phyloP scores from a whole-genome alignment of 1,140 invertebrate species.

The Temnothorax nylanderi region DNA sequence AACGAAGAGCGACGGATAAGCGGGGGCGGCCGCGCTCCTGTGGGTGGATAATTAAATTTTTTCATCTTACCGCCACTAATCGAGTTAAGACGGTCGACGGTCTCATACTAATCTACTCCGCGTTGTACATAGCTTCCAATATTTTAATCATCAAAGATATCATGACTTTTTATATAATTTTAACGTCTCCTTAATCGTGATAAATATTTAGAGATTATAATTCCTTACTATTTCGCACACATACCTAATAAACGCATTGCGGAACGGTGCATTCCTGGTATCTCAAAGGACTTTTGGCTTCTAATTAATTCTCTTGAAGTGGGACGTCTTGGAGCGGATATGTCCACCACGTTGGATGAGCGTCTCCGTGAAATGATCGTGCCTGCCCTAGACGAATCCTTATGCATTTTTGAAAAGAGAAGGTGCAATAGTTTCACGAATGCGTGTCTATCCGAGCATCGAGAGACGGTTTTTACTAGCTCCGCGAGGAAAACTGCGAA shows the following conservation, averaged over 20 bases:
- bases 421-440: slow-evolving; percentile 59
- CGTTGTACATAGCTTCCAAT: not conserved
- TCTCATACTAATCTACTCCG: not conserved
- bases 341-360: slow-evolving; percentile 75
- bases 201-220: not conserved
- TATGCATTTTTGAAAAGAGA: slow-evolving; percentile 71
- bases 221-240: not conserved
- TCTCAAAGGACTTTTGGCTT: slow-evolving; percentile 76
- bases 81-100: not conserved
- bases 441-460: slow-evolving; percentile 53
- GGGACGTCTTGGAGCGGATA: slow-evolving; percentile 70
- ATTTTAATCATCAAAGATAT: not conserved
- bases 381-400: slow-evolving; percentile 75
- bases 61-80: not conserved
- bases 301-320: slow-evolving; percentile 71
- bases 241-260: slow-evolving; percentile 77
- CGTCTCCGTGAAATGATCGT: slow-evolving; percentile 66
- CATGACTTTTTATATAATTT: not conserved
- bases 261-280: slow-evolving; percentile 74
- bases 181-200: not conserved
- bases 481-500: slow-evolving; percentile 36
- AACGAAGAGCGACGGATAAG: slow-evolving; percentile 80
- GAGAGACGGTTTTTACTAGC: slow-evolving; percentile 45
- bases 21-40: slow-evolving; percentile 76
- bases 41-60: slow-evolving; percentile 8